Conservation (phyloP, 1,140 invertebrate species). For the Copidosoma floridanum region DNA sequence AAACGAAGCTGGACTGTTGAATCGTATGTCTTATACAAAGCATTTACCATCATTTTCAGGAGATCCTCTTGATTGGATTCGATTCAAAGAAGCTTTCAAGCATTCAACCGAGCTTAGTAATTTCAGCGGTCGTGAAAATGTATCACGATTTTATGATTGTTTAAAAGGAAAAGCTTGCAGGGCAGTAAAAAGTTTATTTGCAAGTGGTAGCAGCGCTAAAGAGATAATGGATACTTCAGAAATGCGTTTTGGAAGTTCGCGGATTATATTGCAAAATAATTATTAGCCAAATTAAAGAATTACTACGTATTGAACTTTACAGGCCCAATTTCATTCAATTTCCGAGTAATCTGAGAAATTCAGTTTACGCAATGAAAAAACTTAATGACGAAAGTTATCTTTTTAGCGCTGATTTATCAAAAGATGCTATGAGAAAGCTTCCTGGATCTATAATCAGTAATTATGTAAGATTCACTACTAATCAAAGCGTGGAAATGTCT, state of each 20-base stretch:
- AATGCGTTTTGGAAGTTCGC: background rate
- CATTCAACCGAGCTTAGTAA: conserved; percentile 7
- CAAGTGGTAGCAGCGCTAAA: background rate
- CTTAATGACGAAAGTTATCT: background rate
- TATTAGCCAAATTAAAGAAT: background rate
- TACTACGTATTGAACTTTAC: background rate
- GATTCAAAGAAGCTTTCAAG: conserved; percentile 19
- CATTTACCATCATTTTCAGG: conserved; percentile 13
- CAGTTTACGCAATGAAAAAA: background rate
- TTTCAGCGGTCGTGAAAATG: conserved; percentile 22
- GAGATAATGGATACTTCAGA: conserved; percentile 2
- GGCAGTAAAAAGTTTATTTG: conserved; percentile 16
- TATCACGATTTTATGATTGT: conserved; percentile 13
- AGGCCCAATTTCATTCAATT: background rate
- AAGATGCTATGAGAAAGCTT: background rate
- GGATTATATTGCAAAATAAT: background rate
- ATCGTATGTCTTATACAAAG: background rate
- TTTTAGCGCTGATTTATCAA: background rate
- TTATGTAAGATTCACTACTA: background rate
- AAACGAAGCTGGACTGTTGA: background rate
- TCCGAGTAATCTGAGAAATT: background rate
- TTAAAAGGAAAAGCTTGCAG: conserved; percentile 20
- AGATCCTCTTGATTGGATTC: conserved; percentile 17
- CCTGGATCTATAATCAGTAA: background rate
- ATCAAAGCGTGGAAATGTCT: background rate